Percentiles rank a stretch among this genome's conserved stretches.
Conservation (phyloP, 2,113 vertebrate species). For the Porphyrio hochstetteri region DNA sequence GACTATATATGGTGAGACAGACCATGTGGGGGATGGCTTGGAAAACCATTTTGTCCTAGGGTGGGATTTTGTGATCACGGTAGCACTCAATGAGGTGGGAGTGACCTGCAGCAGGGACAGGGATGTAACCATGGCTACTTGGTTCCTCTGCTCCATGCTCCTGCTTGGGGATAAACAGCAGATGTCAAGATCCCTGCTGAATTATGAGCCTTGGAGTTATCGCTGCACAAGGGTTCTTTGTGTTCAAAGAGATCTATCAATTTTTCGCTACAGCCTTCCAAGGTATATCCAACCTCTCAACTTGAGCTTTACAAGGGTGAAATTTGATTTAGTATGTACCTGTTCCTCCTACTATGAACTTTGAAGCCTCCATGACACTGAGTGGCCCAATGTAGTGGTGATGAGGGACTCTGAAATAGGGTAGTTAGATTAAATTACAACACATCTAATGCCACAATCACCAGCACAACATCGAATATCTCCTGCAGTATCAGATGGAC, state of each 20-base stretch:
- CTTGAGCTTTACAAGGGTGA: background rate
- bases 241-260: background rate
- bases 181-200: constrained; percentile 25
- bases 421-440: background rate
- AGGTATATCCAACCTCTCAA: background rate
- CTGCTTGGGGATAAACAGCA: constrained; percentile 42
- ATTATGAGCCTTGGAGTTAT: background rate
- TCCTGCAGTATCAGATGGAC: background rate
- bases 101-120: background rate
- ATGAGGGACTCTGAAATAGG: background rate
- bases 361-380: background rate
- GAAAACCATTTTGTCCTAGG: background rate
- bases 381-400: background rate
- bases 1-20: background rate
- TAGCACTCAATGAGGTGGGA: background rate
- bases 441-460: background rate
- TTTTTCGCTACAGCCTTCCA: background rate
- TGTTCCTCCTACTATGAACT: background rate
- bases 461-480: background rate
- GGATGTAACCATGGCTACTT: constrained; percentile 54
- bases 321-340: background rate
- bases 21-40: background rate
- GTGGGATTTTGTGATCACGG: background rate
- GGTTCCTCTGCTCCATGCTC: background rate
- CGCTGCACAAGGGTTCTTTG: background rate